Evolutionary conservation across 2,888 invertebrate genomes (phyloP).

Genomic region (Sinodicranocentrus sp.): DNA sequence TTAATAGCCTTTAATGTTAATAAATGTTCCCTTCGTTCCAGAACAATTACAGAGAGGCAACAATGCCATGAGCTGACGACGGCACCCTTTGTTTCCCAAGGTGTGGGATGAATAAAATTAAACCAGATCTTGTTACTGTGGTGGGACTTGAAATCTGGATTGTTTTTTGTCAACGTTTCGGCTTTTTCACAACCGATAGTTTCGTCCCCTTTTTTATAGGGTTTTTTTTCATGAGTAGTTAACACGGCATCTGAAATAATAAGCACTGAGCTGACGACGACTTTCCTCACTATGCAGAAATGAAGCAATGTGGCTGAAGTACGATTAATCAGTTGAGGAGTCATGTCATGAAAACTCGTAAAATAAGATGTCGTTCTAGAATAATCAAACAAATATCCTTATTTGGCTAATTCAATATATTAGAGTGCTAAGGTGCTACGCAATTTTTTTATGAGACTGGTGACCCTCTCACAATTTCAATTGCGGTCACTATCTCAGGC

Average conservation of each 20-base stretch:
- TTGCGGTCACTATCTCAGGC: background rate
- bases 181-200: slow-evolving; percentile 43
- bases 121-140: slow-evolving; percentile 54
- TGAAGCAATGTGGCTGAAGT: slow-evolving; percentile 3
- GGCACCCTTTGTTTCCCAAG: slow-evolving; percentile 64
- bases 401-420: slow-evolving; percentile 30
- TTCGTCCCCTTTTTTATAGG: background rate
- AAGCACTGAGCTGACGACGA: background rate
- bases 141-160: slow-evolving; percentile 41
- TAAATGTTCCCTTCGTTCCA: slow-evolving; percentile 54
- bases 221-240: slow-evolving; percentile 39
- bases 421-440: background rate
- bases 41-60: slow-evolving; percentile 58
- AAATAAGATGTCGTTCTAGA: slow-evolving; percentile 16
- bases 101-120: slow-evolving; percentile 67
- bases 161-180: slow-evolving; percentile 44
- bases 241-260: slow-evolving; percentile 33
- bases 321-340: slow-evolving; percentile 35
- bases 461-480: background rate
- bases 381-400: slow-evolving; percentile 7
- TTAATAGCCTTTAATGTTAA: slow-evolving; percentile 29
- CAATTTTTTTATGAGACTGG: slow-evolving; percentile 28
- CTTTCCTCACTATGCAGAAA: slow-evolving; percentile 17
- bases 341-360: slow-evolving; percentile 41
- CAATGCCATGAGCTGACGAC: slow-evolving; percentile 52